These are phyloP conservation scores for Amazona guildingii DNA, from an alignment of 2,113 vertebrate species.

Conservation along the genomic window DNA sequence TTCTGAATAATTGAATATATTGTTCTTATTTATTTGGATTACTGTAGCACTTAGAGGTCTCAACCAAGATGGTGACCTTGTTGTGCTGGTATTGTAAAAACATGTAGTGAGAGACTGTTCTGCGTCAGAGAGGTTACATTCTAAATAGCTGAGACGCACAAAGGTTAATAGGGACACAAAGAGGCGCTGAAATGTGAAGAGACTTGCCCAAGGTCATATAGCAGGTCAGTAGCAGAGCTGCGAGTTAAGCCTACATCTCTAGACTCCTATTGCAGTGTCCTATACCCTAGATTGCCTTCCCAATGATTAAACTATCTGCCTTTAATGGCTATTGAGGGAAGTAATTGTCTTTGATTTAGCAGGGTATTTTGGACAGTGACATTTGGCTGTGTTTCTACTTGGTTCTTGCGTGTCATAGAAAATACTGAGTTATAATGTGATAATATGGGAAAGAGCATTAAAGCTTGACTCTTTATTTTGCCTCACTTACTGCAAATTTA, in stretches of 20 bases:
- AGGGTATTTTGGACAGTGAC: conserved; percentile 30
- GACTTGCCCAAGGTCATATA: conserved; percentile 68
- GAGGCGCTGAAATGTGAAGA: conserved; percentile 68
- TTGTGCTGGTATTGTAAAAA: conserved; percentile 68
- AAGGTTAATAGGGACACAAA: conserved; percentile 71
- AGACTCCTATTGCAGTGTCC: background rate
- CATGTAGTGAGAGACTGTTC: conserved; percentile 65
- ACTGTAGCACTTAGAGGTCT: conserved; percentile 63
- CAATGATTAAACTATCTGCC: conserved; percentile 59
- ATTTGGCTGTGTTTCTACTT: background rate
- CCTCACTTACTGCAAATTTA: background rate
- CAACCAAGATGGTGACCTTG: conserved; percentile 65
- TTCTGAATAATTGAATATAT: conserved; percentile 70
- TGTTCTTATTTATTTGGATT: conserved; percentile 67
- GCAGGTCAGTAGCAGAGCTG: conserved; percentile 61
- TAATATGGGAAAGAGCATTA: background rate
- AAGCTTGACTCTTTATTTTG: background rate
- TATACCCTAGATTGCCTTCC: conserved; percentile 53
- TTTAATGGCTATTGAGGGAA: conserved; percentile 57
- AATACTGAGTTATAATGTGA: background rate
- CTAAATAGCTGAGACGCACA: conserved; percentile 63
- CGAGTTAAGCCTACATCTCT: conserved; percentile 44
- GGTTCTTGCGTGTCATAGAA: background rate
- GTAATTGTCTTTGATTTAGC: conserved; percentile 55
- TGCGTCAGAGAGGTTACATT: conserved; percentile 62